These are phyloP conservation scores for Cotesia congregata DNA, from an alignment of 2,888 invertebrate species.

Conservation along the genomic window DNA sequence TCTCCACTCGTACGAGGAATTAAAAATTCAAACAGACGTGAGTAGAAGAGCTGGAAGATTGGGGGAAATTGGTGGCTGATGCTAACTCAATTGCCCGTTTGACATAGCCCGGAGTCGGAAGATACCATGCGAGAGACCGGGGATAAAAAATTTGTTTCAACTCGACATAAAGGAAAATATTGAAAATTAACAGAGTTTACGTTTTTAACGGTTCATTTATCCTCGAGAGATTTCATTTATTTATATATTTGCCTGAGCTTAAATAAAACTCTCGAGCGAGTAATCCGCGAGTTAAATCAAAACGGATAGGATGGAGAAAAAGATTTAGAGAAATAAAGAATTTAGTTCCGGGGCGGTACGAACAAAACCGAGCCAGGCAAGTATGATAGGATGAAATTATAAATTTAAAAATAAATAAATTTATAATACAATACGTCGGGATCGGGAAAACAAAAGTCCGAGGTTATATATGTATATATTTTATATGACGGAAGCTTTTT, in stretches of 20 bases:
- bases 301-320: slow-evolving; percentile 25
- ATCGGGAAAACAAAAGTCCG: not conserved
- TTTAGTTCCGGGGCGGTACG: slow-evolving; percentile 12
- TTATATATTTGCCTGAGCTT: slow-evolving; percentile 3
- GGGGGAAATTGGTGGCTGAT: slow-evolving; percentile 55
- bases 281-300: slow-evolving; percentile 29
- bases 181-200: not conserved
- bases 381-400: not conserved
- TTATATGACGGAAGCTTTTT: slow-evolving; percentile 38
- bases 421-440: slow-evolving; percentile 9
- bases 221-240: not conserved
- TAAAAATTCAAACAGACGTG: slow-evolving; percentile 55
- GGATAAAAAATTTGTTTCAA: not conserved
- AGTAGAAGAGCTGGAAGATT: slow-evolving; percentile 48
- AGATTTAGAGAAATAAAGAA: slow-evolving; percentile 26
- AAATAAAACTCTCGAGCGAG: slow-evolving; percentile 27
- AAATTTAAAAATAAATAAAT: slow-evolving; percentile 26
- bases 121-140: not conserved
- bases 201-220: slow-evolving; percentile 13
- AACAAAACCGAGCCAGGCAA: not conserved
- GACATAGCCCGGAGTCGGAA: slow-evolving; percentile 2
- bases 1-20: slow-evolving; percentile 44
- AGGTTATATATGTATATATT: not conserved
- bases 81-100: slow-evolving; percentile 51
- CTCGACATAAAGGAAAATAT: not conserved